Evolutionary conservation across 2,888 invertebrate genomes (phyloP).

Genomic region (Hirtodrosophila alboralis): DNA sequence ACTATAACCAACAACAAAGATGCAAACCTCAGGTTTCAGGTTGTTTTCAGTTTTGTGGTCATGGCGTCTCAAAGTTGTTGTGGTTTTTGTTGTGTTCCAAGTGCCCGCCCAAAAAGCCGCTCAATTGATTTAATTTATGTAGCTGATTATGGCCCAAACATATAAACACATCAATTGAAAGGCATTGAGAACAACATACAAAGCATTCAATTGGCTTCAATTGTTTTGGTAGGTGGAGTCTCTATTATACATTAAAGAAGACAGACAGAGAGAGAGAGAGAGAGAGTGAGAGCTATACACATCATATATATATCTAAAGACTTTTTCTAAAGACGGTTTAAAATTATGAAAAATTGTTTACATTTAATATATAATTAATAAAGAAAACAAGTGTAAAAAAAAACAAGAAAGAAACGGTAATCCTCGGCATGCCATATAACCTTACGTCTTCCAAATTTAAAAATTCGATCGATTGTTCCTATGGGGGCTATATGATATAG

Average conservation of each 20-base stretch:
- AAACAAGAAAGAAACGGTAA: no score
- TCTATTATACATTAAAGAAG: not conserved
- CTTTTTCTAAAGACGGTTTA: no score
- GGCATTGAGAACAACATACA: slow-evolving; percentile 25
- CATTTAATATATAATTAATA: no score
- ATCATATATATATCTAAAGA: no score
- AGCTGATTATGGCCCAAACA: slow-evolving; percentile 50
- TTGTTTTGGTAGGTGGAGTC: slow-evolving; percentile 55
- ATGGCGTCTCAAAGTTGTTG: slow-evolving; percentile 6
- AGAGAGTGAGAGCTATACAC: no score
- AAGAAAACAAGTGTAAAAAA: no score
- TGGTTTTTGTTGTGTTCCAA: slow-evolving; percentile 13
- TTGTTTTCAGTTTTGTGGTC: slow-evolving; percentile 12
- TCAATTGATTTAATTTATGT: slow-evolving; percentile 64
- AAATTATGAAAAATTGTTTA: no score
- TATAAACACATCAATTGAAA: slow-evolving; percentile 57
- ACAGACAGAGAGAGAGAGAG: no score
- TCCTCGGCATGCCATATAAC: no score
- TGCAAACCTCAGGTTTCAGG: slow-evolving; percentile 11
- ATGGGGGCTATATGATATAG: no score
- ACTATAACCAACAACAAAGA: slow-evolving; percentile 44
- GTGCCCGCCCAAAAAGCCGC: slow-evolving; percentile 40
- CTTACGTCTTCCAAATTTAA: no score
- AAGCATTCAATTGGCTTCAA: slow-evolving; percentile 59
- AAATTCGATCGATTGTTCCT: no score